A percentile compares a stretch with the other conserved stretches of the same genome.
Conservation (phyloP, 1,140 invertebrate species). For the Cydia fagiglandana region DNA sequence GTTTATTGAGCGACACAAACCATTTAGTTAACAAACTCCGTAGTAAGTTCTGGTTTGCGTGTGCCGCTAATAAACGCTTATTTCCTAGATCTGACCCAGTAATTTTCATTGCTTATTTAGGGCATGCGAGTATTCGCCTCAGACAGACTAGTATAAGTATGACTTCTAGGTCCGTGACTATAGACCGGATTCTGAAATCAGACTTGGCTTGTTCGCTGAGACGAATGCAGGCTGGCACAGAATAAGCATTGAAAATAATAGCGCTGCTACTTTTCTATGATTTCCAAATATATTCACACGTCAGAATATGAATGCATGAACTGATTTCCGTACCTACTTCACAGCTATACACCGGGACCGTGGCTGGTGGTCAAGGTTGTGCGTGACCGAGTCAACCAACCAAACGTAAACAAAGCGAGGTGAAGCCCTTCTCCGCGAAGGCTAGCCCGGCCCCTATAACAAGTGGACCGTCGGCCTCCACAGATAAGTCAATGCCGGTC, state of each 20-base stretch:
- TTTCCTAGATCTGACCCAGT: not conserved
- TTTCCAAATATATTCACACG: not conserved
- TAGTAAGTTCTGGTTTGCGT: not conserved
- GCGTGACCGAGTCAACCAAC: not conserved
- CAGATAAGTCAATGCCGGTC: slow-evolving; percentile 46
- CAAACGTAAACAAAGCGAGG: slow-evolving; percentile 37
- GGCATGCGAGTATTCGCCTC: not conserved
- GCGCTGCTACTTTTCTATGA: not conserved
- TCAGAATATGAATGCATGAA: slow-evolving; percentile 11
- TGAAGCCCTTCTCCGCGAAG: slow-evolving; percentile 45
- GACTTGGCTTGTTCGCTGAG: not conserved
- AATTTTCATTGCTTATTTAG: not conserved
- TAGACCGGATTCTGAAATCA: not conserved
- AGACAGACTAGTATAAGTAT: not conserved
- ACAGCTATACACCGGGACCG: slow-evolving; percentile 24
- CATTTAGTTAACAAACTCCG: not conserved
- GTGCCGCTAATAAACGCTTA: not conserved
- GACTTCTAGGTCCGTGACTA: not conserved
- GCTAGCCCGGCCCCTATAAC: slow-evolving; percentile 46
- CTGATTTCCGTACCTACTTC: slow-evolving; percentile 31
- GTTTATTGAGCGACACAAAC: not conserved
- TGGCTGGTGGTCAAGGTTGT: slow-evolving; percentile 6
- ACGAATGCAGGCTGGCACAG: not conserved
- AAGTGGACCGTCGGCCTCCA: slow-evolving; percentile 40
- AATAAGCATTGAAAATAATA: not conserved